Evolutionary conservation across 2,888 invertebrate species (phyloP).

Genomic region (Agrochola litura): DNA sequence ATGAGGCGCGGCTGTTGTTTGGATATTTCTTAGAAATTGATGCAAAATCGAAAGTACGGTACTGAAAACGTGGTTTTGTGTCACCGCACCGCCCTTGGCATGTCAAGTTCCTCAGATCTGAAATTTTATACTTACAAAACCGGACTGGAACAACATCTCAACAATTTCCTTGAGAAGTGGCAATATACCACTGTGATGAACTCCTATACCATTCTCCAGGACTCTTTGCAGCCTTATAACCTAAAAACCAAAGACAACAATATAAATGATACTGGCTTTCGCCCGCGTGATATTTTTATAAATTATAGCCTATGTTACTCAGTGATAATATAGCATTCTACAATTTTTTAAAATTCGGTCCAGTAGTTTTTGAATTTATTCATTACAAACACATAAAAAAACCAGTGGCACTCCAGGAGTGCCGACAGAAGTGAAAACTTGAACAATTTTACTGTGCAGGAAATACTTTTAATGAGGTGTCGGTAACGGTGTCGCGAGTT

Average conservation of each 20-base stretch:
- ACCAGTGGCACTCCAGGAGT: too few relatives aligned
- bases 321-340: too few relatives aligned
- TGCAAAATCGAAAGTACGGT: too few relatives aligned
- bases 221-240: slow-evolving; percentile 85
- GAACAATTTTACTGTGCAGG: too few relatives aligned
- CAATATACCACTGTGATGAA: slow-evolving; percentile 99
- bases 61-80: not conserved
- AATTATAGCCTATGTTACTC: too few relatives aligned
- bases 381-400: too few relatives aligned
- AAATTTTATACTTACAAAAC: slow-evolving; percentile 93
- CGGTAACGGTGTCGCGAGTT: too few relatives aligned
- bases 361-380: too few relatives aligned
- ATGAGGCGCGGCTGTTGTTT: not conserved
- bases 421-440: too few relatives aligned
- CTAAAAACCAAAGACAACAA: slow-evolving; percentile 68
- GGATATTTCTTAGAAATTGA: not conserved
- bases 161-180: slow-evolving; percentile 99
- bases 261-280: not conserved
- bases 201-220: slow-evolving; percentile 96
- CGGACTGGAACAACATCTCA: slow-evolving; percentile 98
- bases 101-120: not conserved
- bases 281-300: too few relatives aligned
- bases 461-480: too few relatives aligned
- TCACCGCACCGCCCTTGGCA: not conserved
- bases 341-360: too few relatives aligned